phyloP scores from a whole-genome alignment of 2,797 vertebrate genomes.

The Calcarius lapponicus region DNA sequence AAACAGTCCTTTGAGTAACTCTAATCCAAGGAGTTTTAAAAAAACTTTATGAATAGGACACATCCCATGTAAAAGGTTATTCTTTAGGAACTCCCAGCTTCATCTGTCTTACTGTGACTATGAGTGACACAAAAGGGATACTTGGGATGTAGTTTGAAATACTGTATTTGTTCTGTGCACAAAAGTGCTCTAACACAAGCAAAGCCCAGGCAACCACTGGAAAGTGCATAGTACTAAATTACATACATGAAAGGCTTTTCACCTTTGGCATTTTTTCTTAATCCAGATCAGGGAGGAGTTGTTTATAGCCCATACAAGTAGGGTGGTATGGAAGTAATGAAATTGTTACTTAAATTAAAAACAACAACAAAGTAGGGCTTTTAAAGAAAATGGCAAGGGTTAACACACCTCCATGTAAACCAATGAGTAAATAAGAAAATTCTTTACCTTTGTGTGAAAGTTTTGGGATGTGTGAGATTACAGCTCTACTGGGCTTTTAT shows the following conservation, averaged over 20 bases:
- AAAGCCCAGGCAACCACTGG: not conserved
- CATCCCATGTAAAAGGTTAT: not conserved
- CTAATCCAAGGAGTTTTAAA: not conserved
- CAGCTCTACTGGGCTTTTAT: not conserved
- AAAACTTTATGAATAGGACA: not conserved
- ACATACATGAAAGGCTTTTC: not conserved
- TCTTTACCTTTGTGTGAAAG: not conserved
- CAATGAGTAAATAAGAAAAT: not conserved
- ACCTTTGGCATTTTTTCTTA: not conserved
- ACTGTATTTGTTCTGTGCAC: not conserved
- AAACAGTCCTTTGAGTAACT: not conserved
- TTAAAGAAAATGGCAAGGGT: not conserved
- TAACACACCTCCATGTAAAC: not conserved
- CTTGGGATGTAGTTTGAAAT: not conserved
- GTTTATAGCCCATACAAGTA: not conserved
- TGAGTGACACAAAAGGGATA: not conserved
- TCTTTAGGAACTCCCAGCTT: not conserved
- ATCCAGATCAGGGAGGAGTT: not conserved
- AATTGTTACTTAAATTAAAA: not conserved
- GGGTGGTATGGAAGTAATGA: not conserved
- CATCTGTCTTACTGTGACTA: not conserved
- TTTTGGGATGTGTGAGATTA: not conserved
- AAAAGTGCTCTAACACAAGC: not conserved
- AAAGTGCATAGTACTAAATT: not conserved
- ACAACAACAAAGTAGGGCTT: not conserved